Evolutionary conservation across 2,888 invertebrate species (phyloP).

Genomic region (Lochmaea capreae): DNA sequence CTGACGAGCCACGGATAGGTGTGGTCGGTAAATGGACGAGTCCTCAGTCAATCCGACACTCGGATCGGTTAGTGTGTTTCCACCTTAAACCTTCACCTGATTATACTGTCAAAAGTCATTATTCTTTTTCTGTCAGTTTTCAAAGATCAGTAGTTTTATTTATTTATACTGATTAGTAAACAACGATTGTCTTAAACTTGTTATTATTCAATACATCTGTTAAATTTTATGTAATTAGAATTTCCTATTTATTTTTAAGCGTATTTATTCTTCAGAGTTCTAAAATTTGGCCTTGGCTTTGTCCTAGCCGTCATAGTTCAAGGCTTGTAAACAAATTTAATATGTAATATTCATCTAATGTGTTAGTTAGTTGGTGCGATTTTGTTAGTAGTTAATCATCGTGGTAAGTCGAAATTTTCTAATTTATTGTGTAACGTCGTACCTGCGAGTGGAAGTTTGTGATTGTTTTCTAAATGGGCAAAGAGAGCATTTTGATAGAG

Average conservation of each 20-base stretch:
- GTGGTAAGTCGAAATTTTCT: constrained; percentile 36
- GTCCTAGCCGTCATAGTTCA: constrained; percentile 54
- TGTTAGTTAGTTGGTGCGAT: constrained; percentile 36
- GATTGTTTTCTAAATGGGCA: constrained; percentile 38
- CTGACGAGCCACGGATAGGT: no score
- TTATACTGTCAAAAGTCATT: no score
- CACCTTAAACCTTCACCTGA: no score
- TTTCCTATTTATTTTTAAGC: neutral
- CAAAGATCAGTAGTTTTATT: no score
- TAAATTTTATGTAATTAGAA: neutral
- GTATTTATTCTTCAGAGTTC: neutral
- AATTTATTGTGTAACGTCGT: constrained; percentile 4
- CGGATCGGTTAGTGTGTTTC: no score
- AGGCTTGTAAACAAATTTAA: constrained; percentile 50
- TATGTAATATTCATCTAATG: constrained; percentile 45
- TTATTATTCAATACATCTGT: neutral
- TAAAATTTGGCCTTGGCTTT: constrained; percentile 53
- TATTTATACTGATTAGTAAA: no score
- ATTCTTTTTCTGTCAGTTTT: no score
- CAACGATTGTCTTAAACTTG: no score
- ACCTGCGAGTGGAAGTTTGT: neutral
- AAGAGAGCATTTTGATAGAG: constrained; percentile 37
- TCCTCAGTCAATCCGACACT: no score
- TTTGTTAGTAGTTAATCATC: constrained; percentile 28
- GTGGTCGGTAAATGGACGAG: no score